A percentile compares a stretch with the other conserved stretches of the same genome.
Evolutionary conservation across 1,140 invertebrate genomes (phyloP).

Genomic region (Sarcophaga peregrina): DNA sequence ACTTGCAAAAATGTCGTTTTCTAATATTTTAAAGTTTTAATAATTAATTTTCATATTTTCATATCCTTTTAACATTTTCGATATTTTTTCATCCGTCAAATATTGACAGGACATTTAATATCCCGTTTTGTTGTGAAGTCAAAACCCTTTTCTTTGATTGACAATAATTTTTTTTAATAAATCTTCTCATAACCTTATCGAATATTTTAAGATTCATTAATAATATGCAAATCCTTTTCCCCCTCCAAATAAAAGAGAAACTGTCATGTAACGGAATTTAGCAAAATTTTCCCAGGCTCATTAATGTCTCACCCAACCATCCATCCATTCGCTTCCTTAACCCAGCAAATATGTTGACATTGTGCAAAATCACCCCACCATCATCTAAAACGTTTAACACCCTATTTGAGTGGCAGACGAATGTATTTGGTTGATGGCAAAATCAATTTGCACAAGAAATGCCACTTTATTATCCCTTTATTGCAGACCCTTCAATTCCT

Average conservation of each 20-base stretch:
- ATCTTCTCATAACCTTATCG: background rate
- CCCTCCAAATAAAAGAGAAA: background rate
- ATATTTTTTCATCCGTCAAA: background rate
- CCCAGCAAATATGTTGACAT: background rate
- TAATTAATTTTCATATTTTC: too few relatives aligned
- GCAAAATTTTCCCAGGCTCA: conserved; percentile 29
- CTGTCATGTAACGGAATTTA: conserved; percentile 29
- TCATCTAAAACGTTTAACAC: too few relatives aligned
- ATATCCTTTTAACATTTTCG: too few relatives aligned
- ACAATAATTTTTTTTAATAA: background rate
- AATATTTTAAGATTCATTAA: conserved; percentile 21
- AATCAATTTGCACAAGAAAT: too few relatives aligned
- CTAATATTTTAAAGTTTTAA: too few relatives aligned
- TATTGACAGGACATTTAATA: background rate
- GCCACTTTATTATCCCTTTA: too few relatives aligned
- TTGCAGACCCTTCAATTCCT: background rate
- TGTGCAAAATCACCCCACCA: conserved; percentile 21
- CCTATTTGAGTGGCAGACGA: too few relatives aligned
- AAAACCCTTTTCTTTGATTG: background rate
- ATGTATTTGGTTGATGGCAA: too few relatives aligned
- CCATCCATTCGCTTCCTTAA: background rate
- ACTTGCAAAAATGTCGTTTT: too few relatives aligned
- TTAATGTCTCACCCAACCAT: background rate
- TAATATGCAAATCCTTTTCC: conserved; percentile 15
- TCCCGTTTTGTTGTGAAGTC: background rate